Percentiles rank a stretch among this genome's conserved stretches.
Evolutionary conservation across 2,113 vertebrate species (phyloP).

Genomic region (Psittacus erithacus): DNA sequence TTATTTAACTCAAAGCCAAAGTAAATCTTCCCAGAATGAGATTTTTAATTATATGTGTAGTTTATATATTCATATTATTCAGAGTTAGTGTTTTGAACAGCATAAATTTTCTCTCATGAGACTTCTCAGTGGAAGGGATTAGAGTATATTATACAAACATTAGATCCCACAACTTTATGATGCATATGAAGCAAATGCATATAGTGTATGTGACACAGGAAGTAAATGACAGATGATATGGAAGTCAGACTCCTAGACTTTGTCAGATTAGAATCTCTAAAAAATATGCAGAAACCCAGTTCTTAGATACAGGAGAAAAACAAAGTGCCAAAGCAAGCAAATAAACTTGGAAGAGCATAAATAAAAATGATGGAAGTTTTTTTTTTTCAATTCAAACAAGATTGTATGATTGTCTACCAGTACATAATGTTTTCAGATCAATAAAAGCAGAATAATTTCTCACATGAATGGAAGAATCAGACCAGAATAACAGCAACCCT

Average conservation of each 20-base stretch:
- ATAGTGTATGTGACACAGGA: not conserved
- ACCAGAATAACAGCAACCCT: not conserved
- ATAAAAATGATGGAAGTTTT: not conserved
- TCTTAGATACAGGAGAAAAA: not conserved
- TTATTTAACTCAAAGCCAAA: not conserved
- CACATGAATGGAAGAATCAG: not conserved
- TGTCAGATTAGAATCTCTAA: slow-evolving; percentile 30
- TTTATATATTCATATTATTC: not conserved
- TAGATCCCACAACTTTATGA: not conserved
- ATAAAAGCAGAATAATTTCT: slow-evolving; percentile 14
- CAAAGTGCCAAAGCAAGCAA: slow-evolving; percentile 29
- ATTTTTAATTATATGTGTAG: not conserved
- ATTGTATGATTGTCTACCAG: not conserved
- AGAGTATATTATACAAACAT: not conserved
- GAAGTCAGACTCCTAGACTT: not conserved
- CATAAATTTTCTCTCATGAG: not conserved
- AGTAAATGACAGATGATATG: not conserved
- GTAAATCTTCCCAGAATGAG: not conserved
- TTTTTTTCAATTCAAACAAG: not conserved
- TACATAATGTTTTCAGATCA: slow-evolving; percentile 18
- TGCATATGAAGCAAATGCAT: not conserved
- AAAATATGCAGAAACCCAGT: not conserved
- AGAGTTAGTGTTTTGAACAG: not conserved
- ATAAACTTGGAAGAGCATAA: not conserved
- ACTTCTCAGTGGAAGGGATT: not conserved